Evolutionary conservation across 2,113 vertebrate species (phyloP), one percentile per base, ranked within the genome.

Genomic region (Campylorhamphus procurvoides): DNA sequence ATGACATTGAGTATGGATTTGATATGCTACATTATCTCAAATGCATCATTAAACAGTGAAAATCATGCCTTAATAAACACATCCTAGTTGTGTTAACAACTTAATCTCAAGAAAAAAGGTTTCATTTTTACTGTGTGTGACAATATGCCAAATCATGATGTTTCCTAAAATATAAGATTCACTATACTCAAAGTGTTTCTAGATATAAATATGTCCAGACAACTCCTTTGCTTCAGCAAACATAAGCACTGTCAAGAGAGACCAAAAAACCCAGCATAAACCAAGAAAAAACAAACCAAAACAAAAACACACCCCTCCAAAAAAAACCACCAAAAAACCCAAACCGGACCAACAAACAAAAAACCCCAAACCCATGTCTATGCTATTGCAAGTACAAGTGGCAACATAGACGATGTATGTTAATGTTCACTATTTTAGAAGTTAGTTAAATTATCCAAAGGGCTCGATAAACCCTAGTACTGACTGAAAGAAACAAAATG

Each of bases 121-220:
- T 92, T 83, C 25, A 79, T 91, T 79, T 47, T 94, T 52, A 53
- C 60, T 77, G 11, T 79, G 11, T 79, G 44, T 64, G 76, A 80
- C 69, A 82, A 63, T 59, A 82, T 60, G 73, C 18, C 55, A 90
- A 53, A 91, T 84, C n/a, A 59, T 37, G 18, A 89, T 18, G 44
- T 77, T 92, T 92, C 90, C 74, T 91, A 92, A 90, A 80, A 86
- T 86, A 62, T 3, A 69, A 83, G 27, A 78, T 81, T 92, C 89
- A 52, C 29, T 75, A 49, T 47, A 71, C 27, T n/a, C n/a, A 35
- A 40, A 62, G 18, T 81, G 46, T 76, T 92, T 46, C 52, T 86
- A 64, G 79, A 90, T 35, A 31, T 39, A 79, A 62, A 22, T 78
- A 63, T 46, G 64, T 66, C 37, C n/a, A 91, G 58, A 63, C 52